These are phyloP conservation scores for Plodia interpunctella DNA, from an alignment of 1,140 invertebrate species.

Conservation along the genomic window DNA sequence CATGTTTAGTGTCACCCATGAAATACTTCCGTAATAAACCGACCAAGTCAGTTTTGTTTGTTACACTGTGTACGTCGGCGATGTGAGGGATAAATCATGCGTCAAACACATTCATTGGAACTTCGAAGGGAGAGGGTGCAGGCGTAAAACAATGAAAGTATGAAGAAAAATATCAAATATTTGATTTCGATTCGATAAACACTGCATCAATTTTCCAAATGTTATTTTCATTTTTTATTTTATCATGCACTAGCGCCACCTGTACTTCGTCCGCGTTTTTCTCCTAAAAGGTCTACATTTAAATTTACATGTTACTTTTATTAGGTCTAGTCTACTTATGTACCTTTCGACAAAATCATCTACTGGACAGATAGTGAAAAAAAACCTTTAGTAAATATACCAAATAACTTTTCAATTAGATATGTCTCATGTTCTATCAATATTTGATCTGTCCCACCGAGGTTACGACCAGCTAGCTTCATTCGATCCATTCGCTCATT, in stretches of 20 bases:
- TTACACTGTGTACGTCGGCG: conserved; percentile 18
- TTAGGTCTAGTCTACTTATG: too few relatives aligned
- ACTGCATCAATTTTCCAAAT: too few relatives aligned
- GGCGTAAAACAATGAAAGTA: conserved; percentile 7
- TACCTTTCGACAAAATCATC: too few relatives aligned
- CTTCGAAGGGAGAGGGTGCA: conserved; percentile 29
- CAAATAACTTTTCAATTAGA: neutral
- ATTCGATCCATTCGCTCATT: conserved; percentile 40
- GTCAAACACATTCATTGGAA: conserved; percentile 40
- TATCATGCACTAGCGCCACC: too few relatives aligned
- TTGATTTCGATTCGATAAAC: neutral
- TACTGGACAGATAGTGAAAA: too few relatives aligned
- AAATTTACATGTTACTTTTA: too few relatives aligned
- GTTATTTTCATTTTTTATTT: too few relatives aligned
- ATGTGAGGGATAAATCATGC: conserved; percentile 40
- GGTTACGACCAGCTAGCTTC: conserved; percentile 18
- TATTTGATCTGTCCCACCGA: conserved; percentile 16
- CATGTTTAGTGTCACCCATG: neutral
- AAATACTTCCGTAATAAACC: conserved; percentile 14
- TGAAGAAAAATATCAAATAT: neutral
- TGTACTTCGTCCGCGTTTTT: too few relatives aligned
- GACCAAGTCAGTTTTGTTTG: conserved; percentile 19
- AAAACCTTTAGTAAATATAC: too few relatives aligned
- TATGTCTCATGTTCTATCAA: neutral
- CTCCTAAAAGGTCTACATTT: too few relatives aligned